Conservation (phyloP, 2,888 invertebrate genomes). For the Trichacis sp. region DNA sequence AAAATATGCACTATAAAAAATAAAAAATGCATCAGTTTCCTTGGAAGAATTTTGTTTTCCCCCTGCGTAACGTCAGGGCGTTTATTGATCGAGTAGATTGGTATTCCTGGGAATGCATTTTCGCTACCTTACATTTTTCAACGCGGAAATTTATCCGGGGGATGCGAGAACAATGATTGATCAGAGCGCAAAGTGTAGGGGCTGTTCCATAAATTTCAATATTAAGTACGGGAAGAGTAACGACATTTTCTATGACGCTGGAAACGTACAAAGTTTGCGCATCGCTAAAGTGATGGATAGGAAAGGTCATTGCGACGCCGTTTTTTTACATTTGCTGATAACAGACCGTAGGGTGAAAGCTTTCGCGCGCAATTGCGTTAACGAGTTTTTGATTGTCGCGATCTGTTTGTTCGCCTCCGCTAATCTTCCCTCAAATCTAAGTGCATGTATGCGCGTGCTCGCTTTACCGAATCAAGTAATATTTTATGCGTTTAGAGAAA, state of each 20-base stretch:
- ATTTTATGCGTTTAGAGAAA: not conserved
- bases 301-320: constrained; percentile 37
- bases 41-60: constrained; percentile 42
- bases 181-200: constrained; percentile 28
- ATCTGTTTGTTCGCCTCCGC: constrained; percentile 53
- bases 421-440: no score
- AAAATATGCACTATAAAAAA: no score
- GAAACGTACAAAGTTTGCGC: not conserved
- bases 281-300: not conserved
- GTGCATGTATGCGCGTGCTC: no score
- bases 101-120: constrained; percentile 1
- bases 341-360: no score
- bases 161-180: constrained; percentile 27
- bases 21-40: no score
- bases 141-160: constrained; percentile 2
- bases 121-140: constrained; percentile 1
- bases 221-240: not conserved
- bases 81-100: constrained; percentile 1
- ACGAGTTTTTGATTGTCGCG: constrained; percentile 66
- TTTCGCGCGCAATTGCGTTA: constrained; percentile 60
- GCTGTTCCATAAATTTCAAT: not conserved
- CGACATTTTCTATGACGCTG: not conserved
- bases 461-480: not conserved
- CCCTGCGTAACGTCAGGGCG: not conserved
- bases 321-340: constrained; percentile 53